phyloP scores from a whole-genome alignment of 2,797 vertebrate species.

The Sebastes taczanowskii region DNA sequence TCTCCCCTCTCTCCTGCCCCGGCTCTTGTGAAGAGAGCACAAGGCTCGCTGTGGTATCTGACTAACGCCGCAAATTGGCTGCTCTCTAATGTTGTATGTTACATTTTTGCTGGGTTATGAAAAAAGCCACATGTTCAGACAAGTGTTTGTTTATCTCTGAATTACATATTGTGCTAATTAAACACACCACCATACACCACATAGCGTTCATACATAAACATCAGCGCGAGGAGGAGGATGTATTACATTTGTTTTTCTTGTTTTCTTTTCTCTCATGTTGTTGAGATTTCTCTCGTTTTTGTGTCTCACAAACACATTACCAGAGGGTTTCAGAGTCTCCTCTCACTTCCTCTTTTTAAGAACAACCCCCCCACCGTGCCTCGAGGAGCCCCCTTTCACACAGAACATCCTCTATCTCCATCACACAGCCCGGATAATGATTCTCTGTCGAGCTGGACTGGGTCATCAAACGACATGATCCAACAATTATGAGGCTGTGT shows the following conservation, averaged over 20 bases:
- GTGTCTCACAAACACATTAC: conserved; percentile 13
- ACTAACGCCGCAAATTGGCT: conserved; percentile 69
- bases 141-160: conserved; percentile 73
- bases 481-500: conserved; percentile 76
- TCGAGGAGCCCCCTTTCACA: conserved; percentile 40
- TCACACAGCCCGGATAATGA: conserved; percentile 67
- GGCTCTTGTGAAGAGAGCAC: conserved; percentile 71
- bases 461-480: conserved; percentile 78
- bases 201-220: conserved; percentile 59
- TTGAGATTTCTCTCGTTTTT: conserved; percentile 21
- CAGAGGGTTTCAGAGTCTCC: conserved; percentile 41
- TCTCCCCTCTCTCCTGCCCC: conserved; percentile 44
- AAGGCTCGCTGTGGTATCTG: conserved; percentile 60
- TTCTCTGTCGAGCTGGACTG: conserved; percentile 69
- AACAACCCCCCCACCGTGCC: conserved; percentile 38
- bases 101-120: conserved; percentile 46
- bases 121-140: conserved; percentile 67
- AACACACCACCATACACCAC: conserved; percentile 38
- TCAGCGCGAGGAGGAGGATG: conserved; percentile 13
- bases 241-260: conserved; percentile 51
- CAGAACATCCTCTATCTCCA: conserved; percentile 58
- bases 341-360: conserved; percentile 62
- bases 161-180: conserved; percentile 74
- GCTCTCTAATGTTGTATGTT: conserved; percentile 62
- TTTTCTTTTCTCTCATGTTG: not conserved